phyloP scores from a whole-genome alignment of 2,888 invertebrate genomes.

The Thelaira solivaga region DNA sequence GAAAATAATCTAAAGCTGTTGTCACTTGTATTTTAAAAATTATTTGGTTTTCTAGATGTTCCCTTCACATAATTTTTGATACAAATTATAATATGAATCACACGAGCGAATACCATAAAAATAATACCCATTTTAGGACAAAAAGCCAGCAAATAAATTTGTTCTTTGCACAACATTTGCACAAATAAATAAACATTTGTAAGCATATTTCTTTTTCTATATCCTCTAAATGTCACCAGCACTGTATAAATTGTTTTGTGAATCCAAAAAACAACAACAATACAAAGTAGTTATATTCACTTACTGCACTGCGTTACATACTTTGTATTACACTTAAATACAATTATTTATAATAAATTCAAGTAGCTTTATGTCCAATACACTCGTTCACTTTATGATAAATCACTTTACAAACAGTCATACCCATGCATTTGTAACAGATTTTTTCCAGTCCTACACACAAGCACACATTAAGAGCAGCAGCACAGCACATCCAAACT shows the following conservation, averaged over 20 bases:
- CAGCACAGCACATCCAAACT: slow-evolving; percentile 28
- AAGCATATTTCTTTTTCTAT: neutral
- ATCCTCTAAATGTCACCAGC: slow-evolving; percentile 40
- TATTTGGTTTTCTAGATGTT: too few species aligned
- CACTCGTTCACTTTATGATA: slow-evolving; percentile 72
- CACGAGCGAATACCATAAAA: too few species aligned
- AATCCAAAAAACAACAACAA: slow-evolving; percentile 16
- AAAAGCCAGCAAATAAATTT: neutral
- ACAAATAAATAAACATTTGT: slow-evolving; percentile 16
- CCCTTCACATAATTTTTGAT: too few species aligned
- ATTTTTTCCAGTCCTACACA: slow-evolving; percentile 41
- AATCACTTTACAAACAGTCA: slow-evolving; percentile 65
- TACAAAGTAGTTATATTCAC: slow-evolving; percentile 45
- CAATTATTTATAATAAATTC: slow-evolving; percentile 30
- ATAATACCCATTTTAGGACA: too few species aligned
- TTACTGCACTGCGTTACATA: too few species aligned
- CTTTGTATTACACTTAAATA: neutral
- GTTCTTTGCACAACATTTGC: neutral
- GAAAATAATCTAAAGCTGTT: too few species aligned
- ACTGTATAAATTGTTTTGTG: slow-evolving; percentile 25
- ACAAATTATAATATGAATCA: too few species aligned
- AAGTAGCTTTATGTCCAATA: slow-evolving; percentile 66
- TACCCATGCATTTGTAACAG: slow-evolving; percentile 44
- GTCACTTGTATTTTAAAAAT: too few species aligned
- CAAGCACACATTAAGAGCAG: slow-evolving; percentile 12